These are phyloP conservation scores for Actias luna DNA, from an alignment of 2,888 invertebrate species.

Conservation along the genomic window DNA sequence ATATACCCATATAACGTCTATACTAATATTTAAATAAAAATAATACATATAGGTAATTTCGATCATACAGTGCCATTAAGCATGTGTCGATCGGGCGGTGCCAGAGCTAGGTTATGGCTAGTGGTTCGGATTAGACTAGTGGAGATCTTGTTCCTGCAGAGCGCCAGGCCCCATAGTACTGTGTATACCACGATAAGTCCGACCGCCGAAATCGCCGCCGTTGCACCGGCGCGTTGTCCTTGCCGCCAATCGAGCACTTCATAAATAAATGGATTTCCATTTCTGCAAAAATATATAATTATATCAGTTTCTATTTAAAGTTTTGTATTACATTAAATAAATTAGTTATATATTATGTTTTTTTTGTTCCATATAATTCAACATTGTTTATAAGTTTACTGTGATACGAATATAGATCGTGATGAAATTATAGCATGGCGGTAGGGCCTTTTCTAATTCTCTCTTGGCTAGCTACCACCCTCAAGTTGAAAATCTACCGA, in stretches of 20 bases:
- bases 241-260: slow-evolving; percentile 89
- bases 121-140: slow-evolving; percentile 46
- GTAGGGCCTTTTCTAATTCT: no score
- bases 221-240: slow-evolving; percentile 80
- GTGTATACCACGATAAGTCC: slow-evolving; percentile 53
- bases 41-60: not conserved
- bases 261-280: slow-evolving; percentile 86
- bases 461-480: no score
- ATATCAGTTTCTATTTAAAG: no score
- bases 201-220: slow-evolving; percentile 46
- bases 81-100: slow-evolving; percentile 44
- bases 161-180: slow-evolving; percentile 48
- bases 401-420: no score
- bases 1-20: no score
- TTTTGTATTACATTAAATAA: no score
- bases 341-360: not conserved
- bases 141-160: slow-evolving; percentile 56
- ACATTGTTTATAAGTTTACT: no score
- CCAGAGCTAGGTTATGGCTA: slow-evolving; percentile 51
- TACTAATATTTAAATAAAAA: not conserved
- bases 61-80: not conserved
- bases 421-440: no score
- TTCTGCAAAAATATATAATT: slow-evolving; percentile 45
- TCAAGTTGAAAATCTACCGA: no score
- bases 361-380: no score